Evolutionary conservation across 2,888 invertebrate genomes (phyloP), one percentile per base, ranked within the genome.

Genomic region (Dioctria rufipes): DNA sequence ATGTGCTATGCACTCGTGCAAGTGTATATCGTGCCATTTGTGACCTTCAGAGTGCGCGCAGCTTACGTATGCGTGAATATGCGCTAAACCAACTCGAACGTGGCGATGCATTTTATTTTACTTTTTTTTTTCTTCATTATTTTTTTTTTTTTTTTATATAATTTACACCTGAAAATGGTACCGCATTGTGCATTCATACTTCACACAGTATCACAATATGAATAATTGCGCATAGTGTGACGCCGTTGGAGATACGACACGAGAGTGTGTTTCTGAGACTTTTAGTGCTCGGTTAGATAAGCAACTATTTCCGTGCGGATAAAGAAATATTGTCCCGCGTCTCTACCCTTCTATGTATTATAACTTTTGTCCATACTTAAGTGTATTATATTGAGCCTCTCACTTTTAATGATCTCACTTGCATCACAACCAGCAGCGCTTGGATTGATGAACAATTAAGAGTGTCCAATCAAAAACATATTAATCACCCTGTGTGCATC

Each of bases 1-100:
- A 5, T n/a, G 60, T 6, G 11, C 25, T 37, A 61, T 61, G 3
- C 3, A 9, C 9, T 37, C 25, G 78, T 54, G 51, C 67, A 8
- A 42, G 65, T 60, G 60, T 49, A 49, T 63, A 80, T 80, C 82
- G 82, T 82, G 82, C 61, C 66, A 60, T 9, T 75, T 66, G 63
- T 79, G 82, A 82, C 82, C 82, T 82, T 82, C 80, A 75, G 61
- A 43, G 75, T 77, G 65, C 75, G 79, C 80, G 73, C 40, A 60
- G 39, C 40, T 61, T 58, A 39, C 67, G 51, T 61, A 78, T 81
- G 81, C 81, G 82, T 82, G 71, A 63, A 80, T 63, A 46, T 80
- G 80, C 61, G 61, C 80, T 5, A 66, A 43, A 51, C 42, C 42
- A 43, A 42, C 42, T 51, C 42, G 60, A 80, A 80, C 67, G 67